Conservation (phyloP, 2,113 vertebrate genomes). For the Solea solea region DNA sequence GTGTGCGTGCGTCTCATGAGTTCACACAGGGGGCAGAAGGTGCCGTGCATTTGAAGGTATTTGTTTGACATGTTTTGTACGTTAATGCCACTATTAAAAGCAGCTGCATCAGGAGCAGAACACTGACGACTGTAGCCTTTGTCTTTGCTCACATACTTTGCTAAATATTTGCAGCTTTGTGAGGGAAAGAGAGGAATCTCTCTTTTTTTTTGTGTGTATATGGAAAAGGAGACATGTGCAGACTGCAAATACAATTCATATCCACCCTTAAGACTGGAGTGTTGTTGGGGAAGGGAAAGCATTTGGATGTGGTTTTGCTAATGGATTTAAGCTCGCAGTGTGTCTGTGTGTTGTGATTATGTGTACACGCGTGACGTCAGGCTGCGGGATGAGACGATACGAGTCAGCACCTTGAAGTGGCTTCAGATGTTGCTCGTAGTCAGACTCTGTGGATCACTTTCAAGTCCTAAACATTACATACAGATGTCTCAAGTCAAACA, state of each 20-base stretch:
- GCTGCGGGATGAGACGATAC: slow-evolving; percentile 32
- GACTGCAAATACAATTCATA: slow-evolving; percentile 27
- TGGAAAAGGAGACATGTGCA: slow-evolving; percentile 17
- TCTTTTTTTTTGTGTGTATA: slow-evolving; percentile 10
- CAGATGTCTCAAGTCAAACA: background rate
- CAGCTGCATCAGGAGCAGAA: slow-evolving; percentile 50
- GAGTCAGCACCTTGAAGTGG: slow-evolving; percentile 42
- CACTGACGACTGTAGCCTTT: slow-evolving; percentile 23
- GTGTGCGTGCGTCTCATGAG: slow-evolving; percentile 51
- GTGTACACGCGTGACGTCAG: slow-evolving; percentile 28
- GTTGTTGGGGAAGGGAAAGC: slow-evolving; percentile 23
- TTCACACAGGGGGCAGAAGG: slow-evolving; percentile 63
- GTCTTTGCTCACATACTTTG: slow-evolving; percentile 48
- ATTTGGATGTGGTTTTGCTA: slow-evolving; percentile 51
- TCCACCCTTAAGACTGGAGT: slow-evolving; percentile 27
- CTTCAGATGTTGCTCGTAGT: slow-evolving; percentile 48
- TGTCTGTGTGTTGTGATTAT: slow-evolving; percentile 37
- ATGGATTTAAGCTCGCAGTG: slow-evolving; percentile 47
- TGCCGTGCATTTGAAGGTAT: slow-evolving; percentile 17
- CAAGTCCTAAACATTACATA: slow-evolving; percentile 14
- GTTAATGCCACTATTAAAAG: slow-evolving; percentile 41
- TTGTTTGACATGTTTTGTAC: slow-evolving; percentile 25
- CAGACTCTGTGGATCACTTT: slow-evolving; percentile 39
- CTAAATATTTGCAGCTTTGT: slow-evolving; percentile 55
- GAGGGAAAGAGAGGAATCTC: slow-evolving; percentile 19